Evolutionary conservation across 1,140 invertebrate species (phyloP).

Genomic region (Bacillus rossius): DNA sequence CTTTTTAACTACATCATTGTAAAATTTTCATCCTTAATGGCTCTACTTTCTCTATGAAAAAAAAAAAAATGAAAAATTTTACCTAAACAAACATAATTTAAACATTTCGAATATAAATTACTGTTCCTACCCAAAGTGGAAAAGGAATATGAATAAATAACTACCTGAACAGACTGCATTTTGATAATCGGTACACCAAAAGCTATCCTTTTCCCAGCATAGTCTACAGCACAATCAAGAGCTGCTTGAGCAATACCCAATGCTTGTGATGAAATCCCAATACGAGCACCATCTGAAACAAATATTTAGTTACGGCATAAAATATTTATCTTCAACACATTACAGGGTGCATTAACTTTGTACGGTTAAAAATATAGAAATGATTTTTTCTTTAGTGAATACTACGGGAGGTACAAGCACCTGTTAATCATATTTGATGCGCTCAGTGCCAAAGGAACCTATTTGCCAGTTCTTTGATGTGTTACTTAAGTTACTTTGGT

Average conservation of each 20-base stretch:
- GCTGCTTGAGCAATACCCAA: constrained; percentile 51
- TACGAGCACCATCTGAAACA: constrained; percentile 45
- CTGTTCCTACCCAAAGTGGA: too few species aligned
- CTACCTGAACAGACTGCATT: constrained; percentile 48
- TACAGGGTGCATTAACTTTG: background rate
- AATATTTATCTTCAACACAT: background rate
- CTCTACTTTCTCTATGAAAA: too few species aligned
- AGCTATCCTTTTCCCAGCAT: constrained; percentile 50
- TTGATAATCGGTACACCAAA: constrained; percentile 53
- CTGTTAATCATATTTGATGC: too few species aligned
- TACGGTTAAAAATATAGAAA: background rate
- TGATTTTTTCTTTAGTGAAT: background rate
- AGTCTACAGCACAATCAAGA: constrained; percentile 56
- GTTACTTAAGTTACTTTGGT: too few species aligned
- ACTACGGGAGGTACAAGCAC: too few species aligned
- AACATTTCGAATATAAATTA: too few species aligned
- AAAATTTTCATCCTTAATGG: constrained; percentile 10
- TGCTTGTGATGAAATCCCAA: constrained; percentile 51
- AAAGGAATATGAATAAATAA: too few species aligned
- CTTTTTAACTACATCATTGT: background rate
- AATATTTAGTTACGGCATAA: background rate
- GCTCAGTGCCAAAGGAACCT: too few species aligned
- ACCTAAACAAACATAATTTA: too few species aligned
- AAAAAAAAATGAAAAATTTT: too few species aligned
- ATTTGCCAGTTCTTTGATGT: too few species aligned